A percentile compares a stretch with the other conserved stretches of the same genome.
phyloP scores from a whole-genome alignment of 1,140 invertebrate species.

The Idris sp. region DNA sequence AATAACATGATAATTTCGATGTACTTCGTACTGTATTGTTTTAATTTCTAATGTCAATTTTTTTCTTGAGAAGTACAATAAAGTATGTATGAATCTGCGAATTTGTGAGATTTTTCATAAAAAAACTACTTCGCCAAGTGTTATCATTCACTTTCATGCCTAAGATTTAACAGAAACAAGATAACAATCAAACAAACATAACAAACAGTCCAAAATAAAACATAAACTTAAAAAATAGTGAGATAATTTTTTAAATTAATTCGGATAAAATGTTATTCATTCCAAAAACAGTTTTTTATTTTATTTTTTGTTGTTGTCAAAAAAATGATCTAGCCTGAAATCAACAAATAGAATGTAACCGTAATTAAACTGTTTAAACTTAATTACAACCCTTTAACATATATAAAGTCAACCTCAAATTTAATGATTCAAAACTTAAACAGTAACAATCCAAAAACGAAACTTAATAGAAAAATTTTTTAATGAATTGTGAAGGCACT shows the following conservation, averaged over 20 bases:
- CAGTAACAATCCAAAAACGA: slow-evolving; percentile 53
- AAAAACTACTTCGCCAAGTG: neutral
- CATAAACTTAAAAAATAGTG: slow-evolving; percentile 35
- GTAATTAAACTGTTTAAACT: neutral
- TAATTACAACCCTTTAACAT: slow-evolving; percentile 33
- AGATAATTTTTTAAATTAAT: slow-evolving; percentile 18
- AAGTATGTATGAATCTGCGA: no score
- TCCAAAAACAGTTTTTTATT: no score
- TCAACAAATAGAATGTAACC: neutral
- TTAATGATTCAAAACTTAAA: slow-evolving; percentile 54
- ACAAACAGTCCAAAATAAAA: slow-evolving; percentile 36
- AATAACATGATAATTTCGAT: no score
- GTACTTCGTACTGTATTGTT: no score
- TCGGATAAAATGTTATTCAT: neutral
- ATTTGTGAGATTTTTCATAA: neutral
- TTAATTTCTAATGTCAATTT: no score
- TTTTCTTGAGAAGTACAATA: no score
- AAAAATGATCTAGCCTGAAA: no score
- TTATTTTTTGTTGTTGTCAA: no score
- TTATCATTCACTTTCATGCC: slow-evolving; percentile 36
- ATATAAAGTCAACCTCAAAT: slow-evolving; percentile 64
- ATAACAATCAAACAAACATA: slow-evolving; percentile 27
- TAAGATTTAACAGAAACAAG: no score
- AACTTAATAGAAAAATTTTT: slow-evolving; percentile 42
- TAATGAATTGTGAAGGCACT: slow-evolving; percentile 45